A percentile compares a stretch with the other conserved stretches of the same genome.
These are phyloP conservation scores for Cygnus olor DNA, from an alignment of 2,797 vertebrate genomes.

Conservation along the genomic window DNA sequence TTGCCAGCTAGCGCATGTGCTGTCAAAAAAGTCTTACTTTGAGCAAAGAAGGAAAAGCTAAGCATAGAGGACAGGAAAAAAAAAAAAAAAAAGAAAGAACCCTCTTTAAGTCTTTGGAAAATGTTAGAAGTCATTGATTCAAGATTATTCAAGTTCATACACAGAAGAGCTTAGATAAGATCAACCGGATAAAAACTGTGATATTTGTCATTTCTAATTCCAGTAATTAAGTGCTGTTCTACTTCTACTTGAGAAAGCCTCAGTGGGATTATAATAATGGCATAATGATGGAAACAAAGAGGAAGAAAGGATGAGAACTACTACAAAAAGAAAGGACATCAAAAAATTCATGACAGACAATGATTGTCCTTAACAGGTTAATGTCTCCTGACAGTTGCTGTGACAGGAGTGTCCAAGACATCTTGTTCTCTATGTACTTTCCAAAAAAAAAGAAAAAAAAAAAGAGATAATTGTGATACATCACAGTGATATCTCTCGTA, in stretches of 20 bases:
- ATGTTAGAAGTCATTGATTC: constrained; percentile 74
- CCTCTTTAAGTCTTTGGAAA: constrained; percentile 57
- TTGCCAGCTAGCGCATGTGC: neutral
- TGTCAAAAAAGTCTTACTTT: constrained; percentile 9
- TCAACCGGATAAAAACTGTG: constrained; percentile 77
- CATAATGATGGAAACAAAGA: constrained; percentile 77
- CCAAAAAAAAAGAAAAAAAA: neutral
- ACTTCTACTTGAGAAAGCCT: constrained; percentile 78
- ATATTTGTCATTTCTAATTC: constrained; percentile 83
- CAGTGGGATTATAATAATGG: constrained; percentile 80
- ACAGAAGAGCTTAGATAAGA: constrained; percentile 74
- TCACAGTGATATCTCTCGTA: neutral
- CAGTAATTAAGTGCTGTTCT: constrained; percentile 80
- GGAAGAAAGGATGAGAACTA: constrained; percentile 76
- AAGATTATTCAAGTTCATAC: constrained; percentile 79
- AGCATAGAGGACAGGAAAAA: neutral
- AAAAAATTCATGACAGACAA: constrained; percentile 77
- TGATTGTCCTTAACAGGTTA: constrained; percentile 50
- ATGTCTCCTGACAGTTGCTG: constrained; percentile 14
- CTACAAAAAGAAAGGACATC: constrained; percentile 68
- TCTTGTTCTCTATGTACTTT: neutral
- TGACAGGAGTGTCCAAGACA: neutral
- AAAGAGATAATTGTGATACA: neutral
- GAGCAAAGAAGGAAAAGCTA: constrained; percentile 37
- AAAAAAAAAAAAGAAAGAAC: neutral